A percentile compares a stretch with the other conserved stretches of the same genome.
These are phyloP conservation scores for Pteria penguin DNA, from an alignment of 2,888 invertebrate genomes.

Conservation along the genomic window DNA sequence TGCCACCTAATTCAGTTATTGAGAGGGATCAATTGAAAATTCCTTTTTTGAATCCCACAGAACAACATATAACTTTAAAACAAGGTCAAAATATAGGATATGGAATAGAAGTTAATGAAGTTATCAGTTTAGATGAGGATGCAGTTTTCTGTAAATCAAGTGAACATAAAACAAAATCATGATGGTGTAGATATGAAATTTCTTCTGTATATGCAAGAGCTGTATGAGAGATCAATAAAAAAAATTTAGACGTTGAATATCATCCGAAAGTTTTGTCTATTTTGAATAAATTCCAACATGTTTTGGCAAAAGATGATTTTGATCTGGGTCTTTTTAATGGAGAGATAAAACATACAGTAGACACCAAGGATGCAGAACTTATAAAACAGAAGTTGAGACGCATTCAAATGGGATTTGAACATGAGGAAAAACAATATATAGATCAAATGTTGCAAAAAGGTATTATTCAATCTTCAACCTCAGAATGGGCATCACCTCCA, in stretches of 20 bases:
- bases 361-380: constrained; percentile 36
- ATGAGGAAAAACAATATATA: constrained; percentile 33
- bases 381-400: constrained; percentile 29
- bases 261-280: background rate
- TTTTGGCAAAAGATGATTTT: constrained; percentile 17
- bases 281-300: constrained; percentile 10
- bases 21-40: background rate
- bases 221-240: background rate
- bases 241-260: background rate
- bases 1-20: background rate
- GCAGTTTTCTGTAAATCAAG: too few relatives aligned
- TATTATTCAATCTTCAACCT: constrained; percentile 30
- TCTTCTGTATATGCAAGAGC: background rate
- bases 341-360: constrained; percentile 41
- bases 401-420: constrained; percentile 40
- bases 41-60: background rate
- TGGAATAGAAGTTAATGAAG: constrained; percentile 1
- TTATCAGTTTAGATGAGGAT: background rate
- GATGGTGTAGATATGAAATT: background rate
- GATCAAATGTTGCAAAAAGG: constrained; percentile 30
- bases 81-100: background rate
- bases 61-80: background rate
- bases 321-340: constrained; percentile 41
- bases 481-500: constrained; percentile 31
- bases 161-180: background rate